phyloP scores from a whole-genome alignment of 2,113 vertebrate genomes.

The Chrysemys picta region DNA sequence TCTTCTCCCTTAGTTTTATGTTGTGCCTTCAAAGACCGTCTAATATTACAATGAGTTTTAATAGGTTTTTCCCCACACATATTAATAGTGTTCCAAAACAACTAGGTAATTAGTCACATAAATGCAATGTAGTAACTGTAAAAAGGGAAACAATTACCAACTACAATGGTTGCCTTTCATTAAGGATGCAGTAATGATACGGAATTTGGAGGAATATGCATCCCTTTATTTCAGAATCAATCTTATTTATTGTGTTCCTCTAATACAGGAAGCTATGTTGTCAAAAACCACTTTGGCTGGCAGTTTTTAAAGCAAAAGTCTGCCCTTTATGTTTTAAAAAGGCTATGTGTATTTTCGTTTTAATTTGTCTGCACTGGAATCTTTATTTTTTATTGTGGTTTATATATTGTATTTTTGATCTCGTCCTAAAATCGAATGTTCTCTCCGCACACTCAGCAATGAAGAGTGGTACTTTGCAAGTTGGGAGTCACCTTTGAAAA shows the following conservation, averaged over 20 bases:
- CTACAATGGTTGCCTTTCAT: background rate
- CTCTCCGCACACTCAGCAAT: background rate
- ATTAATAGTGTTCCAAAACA: background rate
- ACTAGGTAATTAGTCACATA: background rate
- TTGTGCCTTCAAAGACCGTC: rapidly evolving
- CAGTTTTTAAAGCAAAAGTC: background rate
- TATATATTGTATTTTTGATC: background rate
- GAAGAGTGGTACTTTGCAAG: background rate
- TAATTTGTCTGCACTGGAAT: background rate
- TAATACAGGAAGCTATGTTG: background rate
- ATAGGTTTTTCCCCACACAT: background rate
- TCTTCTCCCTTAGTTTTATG: background rate
- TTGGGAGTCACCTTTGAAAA: background rate
- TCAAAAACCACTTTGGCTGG: background rate
- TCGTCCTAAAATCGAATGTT: background rate
- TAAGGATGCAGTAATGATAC: background rate
- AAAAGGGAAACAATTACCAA: background rate
- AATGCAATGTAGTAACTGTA: background rate
- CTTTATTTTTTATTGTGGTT: rapidly evolving
- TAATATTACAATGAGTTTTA: background rate
- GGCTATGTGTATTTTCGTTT: rapidly evolving
- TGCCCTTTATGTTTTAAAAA: background rate
- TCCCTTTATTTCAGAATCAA: background rate
- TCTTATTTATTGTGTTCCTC: background rate
- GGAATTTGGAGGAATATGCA: background rate